Percentiles rank a stretch among this genome's conserved stretches.
These are phyloP conservation scores for Campodea augens DNA, from an alignment of 1,140 invertebrate genomes.

Conservation along the genomic window DNA sequence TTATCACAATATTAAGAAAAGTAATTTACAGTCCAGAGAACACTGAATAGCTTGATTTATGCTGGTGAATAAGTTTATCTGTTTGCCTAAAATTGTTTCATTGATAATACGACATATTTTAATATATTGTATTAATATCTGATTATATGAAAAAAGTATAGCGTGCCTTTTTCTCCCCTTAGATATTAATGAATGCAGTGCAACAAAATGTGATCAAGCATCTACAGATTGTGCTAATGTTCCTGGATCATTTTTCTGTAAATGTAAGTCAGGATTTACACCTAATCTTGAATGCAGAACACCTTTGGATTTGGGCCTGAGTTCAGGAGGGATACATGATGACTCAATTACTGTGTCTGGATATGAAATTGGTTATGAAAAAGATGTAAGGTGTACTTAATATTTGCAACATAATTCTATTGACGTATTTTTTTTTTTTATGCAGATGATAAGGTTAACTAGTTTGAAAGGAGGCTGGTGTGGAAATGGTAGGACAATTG, in stretches of 20 bases:
- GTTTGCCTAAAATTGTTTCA: too few species aligned
- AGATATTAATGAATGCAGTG: conserved; percentile 84
- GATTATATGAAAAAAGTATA: too few species aligned
- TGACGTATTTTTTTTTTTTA: conserved; percentile 15
- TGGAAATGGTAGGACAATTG: conserved; percentile 59
- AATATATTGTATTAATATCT: conserved; percentile 6
- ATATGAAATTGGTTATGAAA: conserved; percentile 57
- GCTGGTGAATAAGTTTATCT: too few species aligned
- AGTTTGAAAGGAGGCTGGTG: conserved; percentile 66
- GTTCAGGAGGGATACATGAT: conserved; percentile 73
- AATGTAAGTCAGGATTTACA: conserved; percentile 64
- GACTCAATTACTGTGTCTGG: conserved; percentile 69
- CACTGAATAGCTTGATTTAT: too few species aligned
- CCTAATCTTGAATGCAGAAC: conserved; percentile 76
- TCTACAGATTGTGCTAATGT: conserved; percentile 84
- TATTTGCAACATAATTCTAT: conserved; percentile 12
- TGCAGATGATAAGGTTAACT: conserved; percentile 54
- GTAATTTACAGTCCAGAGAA: too few species aligned
- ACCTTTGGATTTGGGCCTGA: conserved; percentile 68
- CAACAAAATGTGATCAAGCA: conserved; percentile 68
- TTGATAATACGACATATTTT: too few species aligned
- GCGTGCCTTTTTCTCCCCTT: conserved; percentile 4
- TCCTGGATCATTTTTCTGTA: conserved; percentile 77
- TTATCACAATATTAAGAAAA: too few species aligned
- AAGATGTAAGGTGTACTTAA: conserved; percentile 36